phyloP scores from a whole-genome alignment of 2,797 vertebrate genomes.

The Myotis pilosus region DNA sequence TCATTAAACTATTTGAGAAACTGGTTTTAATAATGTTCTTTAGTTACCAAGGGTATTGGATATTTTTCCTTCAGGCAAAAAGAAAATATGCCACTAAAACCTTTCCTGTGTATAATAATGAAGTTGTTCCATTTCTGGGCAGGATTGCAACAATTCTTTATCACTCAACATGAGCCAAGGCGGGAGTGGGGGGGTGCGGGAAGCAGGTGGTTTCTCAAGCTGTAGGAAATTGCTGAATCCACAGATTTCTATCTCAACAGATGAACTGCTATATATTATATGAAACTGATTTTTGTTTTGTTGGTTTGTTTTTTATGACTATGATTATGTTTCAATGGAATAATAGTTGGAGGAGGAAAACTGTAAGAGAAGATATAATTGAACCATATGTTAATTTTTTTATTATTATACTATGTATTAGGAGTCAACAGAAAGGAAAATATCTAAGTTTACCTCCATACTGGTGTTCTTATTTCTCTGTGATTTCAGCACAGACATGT shows the following conservation, averaged over 20 bases:
- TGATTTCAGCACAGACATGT: neutral
- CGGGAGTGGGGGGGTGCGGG: neutral
- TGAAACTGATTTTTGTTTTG: neutral
- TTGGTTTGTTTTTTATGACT: neutral
- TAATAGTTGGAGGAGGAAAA: constrained; percentile 1
- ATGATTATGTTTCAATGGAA: neutral
- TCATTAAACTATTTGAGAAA: constrained; percentile 81
- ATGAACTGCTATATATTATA: constrained; percentile 49
- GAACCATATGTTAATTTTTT: constrained; percentile 49
- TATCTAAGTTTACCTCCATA: constrained; percentile 36
- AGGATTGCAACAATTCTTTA: constrained; percentile 79
- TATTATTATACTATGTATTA: constrained; percentile 29
- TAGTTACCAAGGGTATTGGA: constrained; percentile 75
- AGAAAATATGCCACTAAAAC: constrained; percentile 78
- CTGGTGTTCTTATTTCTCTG: neutral
- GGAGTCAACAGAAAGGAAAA: neutral
- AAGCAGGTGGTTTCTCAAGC: constrained; percentile 74
- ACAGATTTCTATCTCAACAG: constrained; percentile 73
- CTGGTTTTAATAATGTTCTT: constrained; percentile 80
- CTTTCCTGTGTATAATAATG: constrained; percentile 79
- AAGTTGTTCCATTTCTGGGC: constrained; percentile 77
- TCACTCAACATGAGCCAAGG: constrained; percentile 62
- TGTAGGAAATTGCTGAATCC: constrained; percentile 75
- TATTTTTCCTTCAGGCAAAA: constrained; percentile 78
- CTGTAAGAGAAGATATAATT: constrained; percentile 50